These are phyloP conservation scores for Sinocyclocheilus maitianheensis DNA, from an alignment of 2,113 vertebrate genomes.

Conservation along the genomic window DNA sequence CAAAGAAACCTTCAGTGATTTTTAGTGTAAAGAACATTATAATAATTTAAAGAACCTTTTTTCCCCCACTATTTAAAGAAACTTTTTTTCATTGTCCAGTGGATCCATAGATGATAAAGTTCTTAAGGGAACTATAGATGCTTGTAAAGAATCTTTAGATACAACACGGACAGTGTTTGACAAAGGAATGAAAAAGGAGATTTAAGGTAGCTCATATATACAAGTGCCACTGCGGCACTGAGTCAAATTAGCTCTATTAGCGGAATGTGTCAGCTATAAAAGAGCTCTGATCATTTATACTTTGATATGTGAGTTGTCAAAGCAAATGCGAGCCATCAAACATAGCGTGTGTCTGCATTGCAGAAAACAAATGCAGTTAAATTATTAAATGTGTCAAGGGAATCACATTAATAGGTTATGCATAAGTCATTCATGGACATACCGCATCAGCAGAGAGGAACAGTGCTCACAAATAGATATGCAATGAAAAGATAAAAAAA, in stretches of 20 bases:
- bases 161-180: not conserved
- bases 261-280: not conserved
- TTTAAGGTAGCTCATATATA: not conserved
- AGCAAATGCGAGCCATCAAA: not conserved
- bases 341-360: not conserved
- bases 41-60: not conserved
- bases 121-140: not conserved
- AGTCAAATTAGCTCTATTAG: conserved; percentile 6
- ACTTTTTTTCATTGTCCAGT: not conserved
- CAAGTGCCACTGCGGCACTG: not conserved
- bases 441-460: not conserved
- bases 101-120: not conserved
- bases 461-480: not conserved
- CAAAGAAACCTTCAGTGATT: not conserved
- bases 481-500: not conserved
- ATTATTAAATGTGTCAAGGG: conserved; percentile 10
- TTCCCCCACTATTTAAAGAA: not conserved
- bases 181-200: not conserved
- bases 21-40: not conserved
- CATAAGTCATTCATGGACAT: not conserved
- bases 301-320: conserved; percentile 13
- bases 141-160: not conserved
- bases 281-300: not conserved
- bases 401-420: not conserved
- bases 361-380: conserved; percentile 22